A percentile compares a stretch with the other conserved stretches of the same genome.
These are phyloP conservation scores for Zelleria hepariella DNA, from an alignment of 2,888 invertebrate genomes.

Conservation along the genomic window DNA sequence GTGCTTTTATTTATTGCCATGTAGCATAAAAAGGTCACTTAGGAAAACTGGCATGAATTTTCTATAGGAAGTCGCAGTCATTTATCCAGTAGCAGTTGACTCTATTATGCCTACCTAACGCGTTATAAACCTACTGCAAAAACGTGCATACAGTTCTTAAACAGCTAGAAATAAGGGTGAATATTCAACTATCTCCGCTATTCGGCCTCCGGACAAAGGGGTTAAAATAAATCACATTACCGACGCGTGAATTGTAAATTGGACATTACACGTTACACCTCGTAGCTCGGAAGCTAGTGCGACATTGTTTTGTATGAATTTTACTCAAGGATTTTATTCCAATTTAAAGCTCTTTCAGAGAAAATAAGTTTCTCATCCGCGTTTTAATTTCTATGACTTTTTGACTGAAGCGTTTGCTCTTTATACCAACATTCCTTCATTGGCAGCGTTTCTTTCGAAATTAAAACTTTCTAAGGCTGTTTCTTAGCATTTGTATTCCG, in stretches of 20 bases:
- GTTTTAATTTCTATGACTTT: too few relatives aligned
- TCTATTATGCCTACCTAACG: slow-evolving; percentile 27
- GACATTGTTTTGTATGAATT: slow-evolving; percentile 8
- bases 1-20: neutral
- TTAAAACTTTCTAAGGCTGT: neutral
- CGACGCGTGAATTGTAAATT: slow-evolving; percentile 70
- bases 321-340: slow-evolving; percentile 23
- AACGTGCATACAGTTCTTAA: neutral
- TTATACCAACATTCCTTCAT: neutral
- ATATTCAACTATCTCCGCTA: neutral
- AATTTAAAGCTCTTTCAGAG: neutral
- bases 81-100: slow-evolving; percentile 42
- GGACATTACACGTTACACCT: slow-evolving; percentile 55
- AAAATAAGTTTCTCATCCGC: neutral
- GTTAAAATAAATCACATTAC: slow-evolving; percentile 63
- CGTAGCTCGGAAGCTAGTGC: neutral
- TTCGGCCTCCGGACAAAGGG: slow-evolving; percentile 49
- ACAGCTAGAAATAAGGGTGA: neutral
- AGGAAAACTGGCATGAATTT: slow-evolving; percentile 43
- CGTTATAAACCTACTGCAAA: neutral
- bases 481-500: neutral
- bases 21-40: slow-evolving; percentile 16
- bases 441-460: neutral
- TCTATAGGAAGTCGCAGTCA: slow-evolving; percentile 41
- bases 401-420: too few relatives aligned